Evolutionary conservation across 30 jellyfish, hydroid and myxozoan species (phyloP).

Genomic region (Turritopsis rubra): DNA sequence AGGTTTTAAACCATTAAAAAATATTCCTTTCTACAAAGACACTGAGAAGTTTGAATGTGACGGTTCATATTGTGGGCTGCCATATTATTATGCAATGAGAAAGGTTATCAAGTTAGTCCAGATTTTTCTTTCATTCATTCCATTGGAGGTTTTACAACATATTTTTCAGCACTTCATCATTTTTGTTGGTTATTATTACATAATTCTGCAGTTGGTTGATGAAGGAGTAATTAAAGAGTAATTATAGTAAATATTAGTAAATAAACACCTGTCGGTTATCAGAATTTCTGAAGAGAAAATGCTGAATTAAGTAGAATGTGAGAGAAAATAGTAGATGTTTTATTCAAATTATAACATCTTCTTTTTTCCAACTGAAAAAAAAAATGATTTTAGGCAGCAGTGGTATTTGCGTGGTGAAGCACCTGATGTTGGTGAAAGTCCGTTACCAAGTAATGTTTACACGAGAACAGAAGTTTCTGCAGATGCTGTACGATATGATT

Average conservation of each 20-base stretch:
- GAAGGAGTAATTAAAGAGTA: too few relatives aligned
- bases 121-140: neutral
- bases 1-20: conserved; percentile 47
- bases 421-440: conserved; percentile 10
- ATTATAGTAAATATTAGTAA: too few relatives aligned
- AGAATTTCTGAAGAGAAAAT: too few relatives aligned
- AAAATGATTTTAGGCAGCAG: conserved; percentile 8
- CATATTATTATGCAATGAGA: conserved; percentile 62
- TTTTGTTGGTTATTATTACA: too few relatives aligned
- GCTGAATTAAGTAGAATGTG: too few relatives aligned
- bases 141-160: too few relatives aligned
- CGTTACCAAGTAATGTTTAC: conserved; percentile 13
- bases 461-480: neutral
- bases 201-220: too few relatives aligned
- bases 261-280: too few relatives aligned
- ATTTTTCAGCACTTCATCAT: too few relatives aligned
- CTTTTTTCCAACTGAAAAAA: neutral
- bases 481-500: neutral
- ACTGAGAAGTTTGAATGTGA: conserved; percentile 57
- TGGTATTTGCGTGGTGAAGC: conserved; percentile 26
- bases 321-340: too few relatives aligned
- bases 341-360: too few relatives aligned
- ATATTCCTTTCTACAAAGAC: conserved; percentile 43
- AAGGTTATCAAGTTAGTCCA: conserved; percentile 38
- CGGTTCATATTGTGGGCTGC: conserved; percentile 87